These are phyloP conservation scores for Agrypnia vestita DNA, from an alignment of 1,140 invertebrate species.

Conservation along the genomic window DNA sequence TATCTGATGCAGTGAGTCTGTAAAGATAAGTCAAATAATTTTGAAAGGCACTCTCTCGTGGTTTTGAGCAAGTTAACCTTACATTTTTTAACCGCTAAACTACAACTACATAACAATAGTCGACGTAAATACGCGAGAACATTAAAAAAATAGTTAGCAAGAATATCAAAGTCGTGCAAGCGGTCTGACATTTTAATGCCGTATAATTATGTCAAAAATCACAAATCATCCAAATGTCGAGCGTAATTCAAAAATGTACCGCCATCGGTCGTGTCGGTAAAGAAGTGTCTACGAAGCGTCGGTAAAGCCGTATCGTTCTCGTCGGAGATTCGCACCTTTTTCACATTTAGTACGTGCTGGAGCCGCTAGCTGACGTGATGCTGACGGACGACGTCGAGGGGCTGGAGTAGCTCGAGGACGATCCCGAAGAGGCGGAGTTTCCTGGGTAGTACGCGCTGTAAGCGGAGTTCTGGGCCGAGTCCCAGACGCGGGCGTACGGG, in stretches of 20 bases:
- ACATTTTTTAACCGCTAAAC: no score
- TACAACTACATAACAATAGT: background rate
- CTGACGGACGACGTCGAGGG: constrained; percentile 68
- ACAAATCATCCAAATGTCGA: background rate
- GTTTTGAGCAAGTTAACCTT: no score
- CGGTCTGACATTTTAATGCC: background rate
- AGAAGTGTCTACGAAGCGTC: background rate
- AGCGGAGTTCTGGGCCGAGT: constrained; percentile 79
- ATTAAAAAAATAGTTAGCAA: constrained; percentile 5
- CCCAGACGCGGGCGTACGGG: constrained; percentile 84
- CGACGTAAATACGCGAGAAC: background rate
- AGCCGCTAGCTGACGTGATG: constrained; percentile 36
- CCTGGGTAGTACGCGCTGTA: constrained; percentile 85
- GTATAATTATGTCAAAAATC: constrained; percentile 16
- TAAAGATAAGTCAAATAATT: no score
- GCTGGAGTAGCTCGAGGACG: constrained; percentile 72
- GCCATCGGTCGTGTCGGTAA: constrained; percentile 13
- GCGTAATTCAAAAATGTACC: background rate
- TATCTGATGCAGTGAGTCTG: no score
- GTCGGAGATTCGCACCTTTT: constrained; percentile 18
- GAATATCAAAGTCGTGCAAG: constrained; percentile 38
- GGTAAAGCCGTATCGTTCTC: constrained; percentile 7
- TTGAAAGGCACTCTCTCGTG: no score
- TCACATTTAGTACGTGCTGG: constrained; percentile 42
- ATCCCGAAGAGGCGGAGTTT: constrained; percentile 72